Evolutionary conservation across 2,797 vertebrate genomes (phyloP).

Genomic region (Zenarchopterus dispar): DNA sequence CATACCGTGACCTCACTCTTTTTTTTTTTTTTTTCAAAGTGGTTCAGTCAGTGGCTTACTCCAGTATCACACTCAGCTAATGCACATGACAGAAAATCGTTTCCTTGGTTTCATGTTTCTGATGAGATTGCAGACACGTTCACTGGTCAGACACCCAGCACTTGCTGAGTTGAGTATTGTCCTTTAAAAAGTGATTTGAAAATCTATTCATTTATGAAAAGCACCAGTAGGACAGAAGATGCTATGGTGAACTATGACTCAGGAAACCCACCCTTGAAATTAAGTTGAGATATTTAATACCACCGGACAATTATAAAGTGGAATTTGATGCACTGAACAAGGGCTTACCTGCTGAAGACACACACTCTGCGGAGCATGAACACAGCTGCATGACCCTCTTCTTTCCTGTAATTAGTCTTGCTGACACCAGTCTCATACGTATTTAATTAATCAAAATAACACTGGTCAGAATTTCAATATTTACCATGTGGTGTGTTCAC

Average conservation of each 20-base stretch:
- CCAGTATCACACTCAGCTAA: conserved; percentile 40
- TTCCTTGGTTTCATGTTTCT: conserved; percentile 22
- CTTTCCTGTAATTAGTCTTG: conserved; percentile 48
- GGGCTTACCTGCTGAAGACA: conserved; percentile 22
- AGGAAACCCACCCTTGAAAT: background rate
- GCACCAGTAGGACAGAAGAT: conserved; percentile 19
- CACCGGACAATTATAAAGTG: background rate
- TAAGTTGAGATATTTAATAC: conserved; percentile 6
- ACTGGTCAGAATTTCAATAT: background rate
- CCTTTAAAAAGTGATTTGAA: conserved; percentile 47
- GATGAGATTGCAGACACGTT: conserved; percentile 22
- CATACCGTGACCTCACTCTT: conserved; percentile 27
- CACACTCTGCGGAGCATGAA: conserved; percentile 12
- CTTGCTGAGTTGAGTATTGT: conserved; percentile 43
- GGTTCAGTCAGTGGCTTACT: conserved; percentile 47
- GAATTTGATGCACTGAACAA: background rate
- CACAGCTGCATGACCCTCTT: conserved; percentile 18
- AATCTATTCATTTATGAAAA: conserved; percentile 39
- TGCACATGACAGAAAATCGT: conserved; percentile 33
- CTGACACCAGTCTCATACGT: conserved; percentile 18
- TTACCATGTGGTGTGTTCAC: background rate
- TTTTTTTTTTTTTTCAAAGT: conserved; percentile 26
- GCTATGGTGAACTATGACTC: conserved; percentile 17
- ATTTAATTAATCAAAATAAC: conserved; percentile 20
- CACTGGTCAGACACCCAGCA: conserved; percentile 19